A percentile compares a stretch with the other conserved stretches of the same genome.
Conservation (phyloP, 1,140 invertebrate species). For the Nylanderia fulva region DNA sequence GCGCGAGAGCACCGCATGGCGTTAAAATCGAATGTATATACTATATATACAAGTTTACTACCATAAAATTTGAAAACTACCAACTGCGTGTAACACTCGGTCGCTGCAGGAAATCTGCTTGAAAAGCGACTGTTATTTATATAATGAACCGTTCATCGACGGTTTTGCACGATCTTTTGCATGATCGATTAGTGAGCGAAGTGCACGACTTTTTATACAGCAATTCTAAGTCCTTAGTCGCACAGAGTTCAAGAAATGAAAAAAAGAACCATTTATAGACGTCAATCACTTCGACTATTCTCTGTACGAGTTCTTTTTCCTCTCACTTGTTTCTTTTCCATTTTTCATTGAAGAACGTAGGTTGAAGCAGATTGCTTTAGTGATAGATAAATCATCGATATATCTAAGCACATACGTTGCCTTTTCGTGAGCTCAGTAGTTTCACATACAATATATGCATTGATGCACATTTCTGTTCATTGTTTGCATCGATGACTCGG, state of each 20-base stretch:
- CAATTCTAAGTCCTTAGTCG: not conserved
- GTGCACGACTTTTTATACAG: not conserved
- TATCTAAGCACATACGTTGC: slow-evolving; percentile 4
- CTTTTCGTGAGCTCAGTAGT: not conserved
- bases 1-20: slow-evolving; percentile 21
- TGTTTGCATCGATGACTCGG: not conserved
- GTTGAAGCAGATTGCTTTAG: slow-evolving; percentile 16
- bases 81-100: slow-evolving; percentile 70
- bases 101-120: slow-evolving; percentile 41
- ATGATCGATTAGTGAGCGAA: slow-evolving; percentile 23
- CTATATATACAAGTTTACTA: slow-evolving; percentile 64
- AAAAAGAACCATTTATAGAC: slow-evolving; percentile 16
- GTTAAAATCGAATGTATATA: slow-evolving; percentile 53
- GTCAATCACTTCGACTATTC: not conserved
- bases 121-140: slow-evolving; percentile 36
- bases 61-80: slow-evolving; percentile 72
- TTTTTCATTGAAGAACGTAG: not conserved
- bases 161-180: slow-evolving; percentile 34
- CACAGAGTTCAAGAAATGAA: slow-evolving; percentile 18
- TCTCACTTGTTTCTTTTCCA: slow-evolving; percentile 8
- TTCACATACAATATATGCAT: not conserved
- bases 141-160: not conserved
- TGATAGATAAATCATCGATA: slow-evolving; percentile 3
- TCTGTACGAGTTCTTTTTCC: slow-evolving; percentile 15
- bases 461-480: slow-evolving; percentile 6